Conservation (phyloP, 2,113 vertebrate genomes). For the Fregata magnificens region DNA sequence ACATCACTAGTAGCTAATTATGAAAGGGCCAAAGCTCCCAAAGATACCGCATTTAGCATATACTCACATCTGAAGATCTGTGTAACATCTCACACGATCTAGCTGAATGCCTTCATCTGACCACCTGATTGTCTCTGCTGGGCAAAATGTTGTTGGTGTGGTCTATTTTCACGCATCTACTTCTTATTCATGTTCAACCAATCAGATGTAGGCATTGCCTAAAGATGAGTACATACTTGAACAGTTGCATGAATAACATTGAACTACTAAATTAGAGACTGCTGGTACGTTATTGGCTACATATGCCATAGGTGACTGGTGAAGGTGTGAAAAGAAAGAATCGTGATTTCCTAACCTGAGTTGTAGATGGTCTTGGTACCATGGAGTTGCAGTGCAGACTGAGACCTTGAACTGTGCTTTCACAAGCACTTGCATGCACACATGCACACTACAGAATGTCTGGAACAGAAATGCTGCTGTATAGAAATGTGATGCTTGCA, state of each 20-base stretch:
- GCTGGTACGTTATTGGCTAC: not conserved
- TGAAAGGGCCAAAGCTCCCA: not conserved
- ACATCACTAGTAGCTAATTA: not conserved
- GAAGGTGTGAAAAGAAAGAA: not conserved
- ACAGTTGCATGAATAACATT: not conserved
- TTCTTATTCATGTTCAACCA: not conserved
- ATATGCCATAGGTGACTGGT: not conserved
- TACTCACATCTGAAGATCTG: not conserved
- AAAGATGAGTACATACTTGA: not conserved
- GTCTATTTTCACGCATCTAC: not conserved
- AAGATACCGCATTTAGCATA: not conserved
- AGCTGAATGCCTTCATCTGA: not conserved
- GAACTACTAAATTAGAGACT: not conserved
- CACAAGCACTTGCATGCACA: not conserved
- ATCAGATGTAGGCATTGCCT: not conserved
- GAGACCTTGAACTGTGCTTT: not conserved
- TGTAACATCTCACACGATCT: not conserved
- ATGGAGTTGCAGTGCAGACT: not conserved
- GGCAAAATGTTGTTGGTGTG: not conserved
- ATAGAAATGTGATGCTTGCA: not conserved
- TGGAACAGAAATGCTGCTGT: not conserved
- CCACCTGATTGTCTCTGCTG: not conserved
- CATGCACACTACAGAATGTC: not conserved
- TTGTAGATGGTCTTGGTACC: not conserved
- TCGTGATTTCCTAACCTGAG: not conserved